Percentiles rank a stretch among this genome's conserved stretches.
Evolutionary conservation across 2,888 invertebrate species (phyloP).

Genomic region (Drosophila rubida): DNA sequence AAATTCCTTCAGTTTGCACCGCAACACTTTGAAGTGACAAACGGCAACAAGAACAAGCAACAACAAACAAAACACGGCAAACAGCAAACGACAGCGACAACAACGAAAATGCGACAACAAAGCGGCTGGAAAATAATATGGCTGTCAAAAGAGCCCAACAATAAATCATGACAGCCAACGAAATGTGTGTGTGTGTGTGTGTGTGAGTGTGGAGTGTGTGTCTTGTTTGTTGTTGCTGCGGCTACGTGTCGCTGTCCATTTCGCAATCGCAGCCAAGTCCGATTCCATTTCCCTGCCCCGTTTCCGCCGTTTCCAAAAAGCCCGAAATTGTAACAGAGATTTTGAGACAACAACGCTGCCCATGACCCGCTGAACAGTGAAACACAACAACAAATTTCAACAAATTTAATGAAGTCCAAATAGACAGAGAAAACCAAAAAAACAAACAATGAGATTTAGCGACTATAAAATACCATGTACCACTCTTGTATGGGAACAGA

Average conservation of each 20-base stretch:
- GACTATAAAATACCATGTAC: too few species aligned
- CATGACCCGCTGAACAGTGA: slow-evolving; percentile 29
- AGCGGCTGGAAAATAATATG: slow-evolving; percentile 67
- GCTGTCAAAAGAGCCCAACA: slow-evolving; percentile 66
- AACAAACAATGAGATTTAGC: too few species aligned
- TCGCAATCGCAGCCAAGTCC: slow-evolving; percentile 42
- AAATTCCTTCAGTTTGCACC: slow-evolving; percentile 36
- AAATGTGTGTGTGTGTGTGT: slow-evolving; percentile 21
- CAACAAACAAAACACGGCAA: slow-evolving; percentile 37
- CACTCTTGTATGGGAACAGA: too few species aligned
- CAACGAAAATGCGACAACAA: slow-evolving; percentile 18
- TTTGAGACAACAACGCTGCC: slow-evolving; percentile 26
- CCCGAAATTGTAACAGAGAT: slow-evolving; percentile 42
- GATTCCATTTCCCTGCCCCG: slow-evolving; percentile 13
- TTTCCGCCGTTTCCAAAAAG: slow-evolving; percentile 38
- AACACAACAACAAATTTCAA: slow-evolving; percentile 38
- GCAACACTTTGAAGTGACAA: slow-evolving; percentile 50
- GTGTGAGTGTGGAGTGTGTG: slow-evolving; percentile 2
- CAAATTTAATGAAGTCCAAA: slow-evolving; percentile 60
- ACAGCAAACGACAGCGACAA: slow-evolving; percentile 44
- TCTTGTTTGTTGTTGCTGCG: slow-evolving; percentile 5
- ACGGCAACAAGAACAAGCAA: slow-evolving; percentile 43
- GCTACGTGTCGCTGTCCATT: slow-evolving; percentile 40
- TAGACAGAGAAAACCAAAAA: slow-evolving; percentile 29
- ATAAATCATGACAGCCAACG: slow-evolving; percentile 69